Evolutionary conservation across 53 echinoderm and acorn worm genomes (phyloP).

Genomic region (Actinopyga echinites): DNA sequence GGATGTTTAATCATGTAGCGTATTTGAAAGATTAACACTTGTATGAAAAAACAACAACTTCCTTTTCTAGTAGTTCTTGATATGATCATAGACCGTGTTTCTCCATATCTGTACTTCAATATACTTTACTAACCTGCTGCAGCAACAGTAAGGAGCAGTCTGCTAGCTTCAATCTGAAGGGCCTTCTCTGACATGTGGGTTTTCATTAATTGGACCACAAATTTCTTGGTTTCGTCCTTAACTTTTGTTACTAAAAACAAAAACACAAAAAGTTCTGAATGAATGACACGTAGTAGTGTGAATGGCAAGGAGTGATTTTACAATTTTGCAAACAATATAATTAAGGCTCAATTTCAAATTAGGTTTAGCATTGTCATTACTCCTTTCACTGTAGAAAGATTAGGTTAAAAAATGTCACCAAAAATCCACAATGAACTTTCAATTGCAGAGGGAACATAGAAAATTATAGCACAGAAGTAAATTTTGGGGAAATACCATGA

Average conservation of each 20-base stretch:
- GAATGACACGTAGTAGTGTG: background rate
- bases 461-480: background rate
- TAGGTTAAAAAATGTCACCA: background rate
- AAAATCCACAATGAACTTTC: no score
- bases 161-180: conserved; percentile 74
- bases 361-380: background rate
- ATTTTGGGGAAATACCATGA: background rate
- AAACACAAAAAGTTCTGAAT: background rate
- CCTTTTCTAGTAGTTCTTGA: background rate
- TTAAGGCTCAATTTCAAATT: no score
- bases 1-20: no score
- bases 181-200: conserved; percentile 64
- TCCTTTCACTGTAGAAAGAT: background rate
- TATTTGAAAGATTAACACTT: no score
- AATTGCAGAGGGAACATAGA: no score
- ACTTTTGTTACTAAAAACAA: conserved; percentile 65
- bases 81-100: background rate
- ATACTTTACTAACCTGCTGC: conserved; percentile 71
- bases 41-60: no score
- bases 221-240: conserved; percentile 70
- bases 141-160: conserved; percentile 75
- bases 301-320: background rate
- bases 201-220: conserved; percentile 73
- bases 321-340: no score
- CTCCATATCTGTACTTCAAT: background rate